These are phyloP conservation scores for Ascaphus truei DNA, from an alignment of 2,113 vertebrate species.

Conservation along the genomic window DNA sequence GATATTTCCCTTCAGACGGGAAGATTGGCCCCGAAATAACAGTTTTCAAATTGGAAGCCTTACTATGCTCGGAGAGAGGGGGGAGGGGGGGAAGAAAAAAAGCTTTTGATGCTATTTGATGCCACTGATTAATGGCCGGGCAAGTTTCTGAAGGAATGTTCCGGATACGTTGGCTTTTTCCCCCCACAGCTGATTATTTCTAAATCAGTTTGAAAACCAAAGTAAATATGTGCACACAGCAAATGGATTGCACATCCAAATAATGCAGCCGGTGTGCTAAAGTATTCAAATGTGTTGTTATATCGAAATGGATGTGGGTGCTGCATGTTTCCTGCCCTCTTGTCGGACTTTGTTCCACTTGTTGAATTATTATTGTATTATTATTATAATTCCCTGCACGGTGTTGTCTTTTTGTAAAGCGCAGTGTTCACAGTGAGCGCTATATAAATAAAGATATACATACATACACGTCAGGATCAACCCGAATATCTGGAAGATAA, in stretches of 20 bases:
- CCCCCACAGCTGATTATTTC: neutral
- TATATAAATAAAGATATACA: too few relatives aligned
- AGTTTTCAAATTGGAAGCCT: constrained; percentile 48
- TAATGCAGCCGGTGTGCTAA: too few relatives aligned
- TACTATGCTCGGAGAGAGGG: neutral
- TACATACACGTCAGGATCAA: too few relatives aligned
- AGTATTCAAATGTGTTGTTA: too few relatives aligned
- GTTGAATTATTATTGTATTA: too few relatives aligned
- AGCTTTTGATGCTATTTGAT: constrained; percentile 35
- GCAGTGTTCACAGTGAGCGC: too few relatives aligned
- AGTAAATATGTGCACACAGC: neutral
- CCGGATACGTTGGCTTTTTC: neutral
- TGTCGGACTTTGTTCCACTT: too few relatives aligned
- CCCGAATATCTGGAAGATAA: too few relatives aligned
- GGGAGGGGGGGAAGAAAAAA: constrained; percentile 7
- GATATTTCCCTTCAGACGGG: constrained; percentile 53
- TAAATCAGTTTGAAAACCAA: neutral
- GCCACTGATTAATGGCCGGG: constrained; percentile 39
- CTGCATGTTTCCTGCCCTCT: too few relatives aligned
- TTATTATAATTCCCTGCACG: too few relatives aligned
- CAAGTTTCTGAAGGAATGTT: neutral
- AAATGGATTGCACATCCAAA: neutral
- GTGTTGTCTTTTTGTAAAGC: too few relatives aligned
- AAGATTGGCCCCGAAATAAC: constrained; percentile 48
- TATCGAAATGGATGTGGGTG: too few relatives aligned